Base-by-base conservation (phyloP, 2,113 vertebrate species). In the Todiramphus saurophagus region DNA sequence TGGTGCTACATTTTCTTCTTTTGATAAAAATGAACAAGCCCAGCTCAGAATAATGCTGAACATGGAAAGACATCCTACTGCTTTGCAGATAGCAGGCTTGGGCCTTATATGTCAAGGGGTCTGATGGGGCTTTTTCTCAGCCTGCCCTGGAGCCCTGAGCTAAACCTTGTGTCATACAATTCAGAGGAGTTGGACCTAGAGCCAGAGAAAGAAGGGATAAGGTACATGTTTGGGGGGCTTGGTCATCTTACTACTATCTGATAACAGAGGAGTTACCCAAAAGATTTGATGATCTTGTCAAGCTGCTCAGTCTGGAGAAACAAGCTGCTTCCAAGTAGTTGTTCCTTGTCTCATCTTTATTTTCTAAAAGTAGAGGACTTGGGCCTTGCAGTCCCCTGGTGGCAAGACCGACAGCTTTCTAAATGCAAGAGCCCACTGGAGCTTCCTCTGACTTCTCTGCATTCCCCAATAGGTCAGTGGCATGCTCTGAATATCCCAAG, bases 401-500 rank as follows among this genome's bases (percentile, higher is more conserved):
- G 87, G 23, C 48, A 51, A 88, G 73, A 74, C 56, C 5, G 4
- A 5, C 16, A 44, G 80, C 72, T 88, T 86, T 96, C 60, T 16
- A 21, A 74, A 74, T 1, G 16, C 67, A 37, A 67, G 76, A 2
- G 2, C 53, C 56, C 84, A 43, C 92, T 64, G 87, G 83, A 94
- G 87, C 92, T 96, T 96, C 89, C 93, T 75, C 64, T 86, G 89
- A 87, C 95, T 94, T 82, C 91, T 63, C 77, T 16, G 64, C 97
- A 96, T 97, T 97, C 97, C 93, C 92, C 91, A 56, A 72, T 96
- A 97, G 95, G 96, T 97, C 97, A 97, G 92, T 90, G 81, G 91
- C 95, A 86, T 96, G 88, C 94, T 94, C 80, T 50, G 90, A 85
- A 97, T 97, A 95, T 94, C 92, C 96, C 95, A 41, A 91, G 91